A percentile compares a stretch with the other conserved stretches of the same genome.
Conservation (phyloP, 2,797 vertebrate genomes). For the Ciconia nigra region DNA sequence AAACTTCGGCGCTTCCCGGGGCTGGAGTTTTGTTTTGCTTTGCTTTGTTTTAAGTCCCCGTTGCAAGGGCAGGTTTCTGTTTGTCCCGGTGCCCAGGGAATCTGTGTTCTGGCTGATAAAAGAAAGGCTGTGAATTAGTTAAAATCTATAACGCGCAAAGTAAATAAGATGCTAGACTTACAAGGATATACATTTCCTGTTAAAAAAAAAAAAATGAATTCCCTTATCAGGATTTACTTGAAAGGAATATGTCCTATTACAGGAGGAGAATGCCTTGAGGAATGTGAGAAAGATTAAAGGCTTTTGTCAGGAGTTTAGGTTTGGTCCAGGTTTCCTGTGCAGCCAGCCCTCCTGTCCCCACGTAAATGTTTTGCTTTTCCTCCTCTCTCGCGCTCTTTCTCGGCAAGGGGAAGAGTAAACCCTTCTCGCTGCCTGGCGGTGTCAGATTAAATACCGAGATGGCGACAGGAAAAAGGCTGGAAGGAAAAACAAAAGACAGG, state of each 20-base stretch:
- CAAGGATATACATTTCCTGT: constrained; percentile 85
- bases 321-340: constrained; percentile 93
- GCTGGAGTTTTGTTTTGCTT: constrained; percentile 47
- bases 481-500: constrained; percentile 96
- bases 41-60: constrained; percentile 67
- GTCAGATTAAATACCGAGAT: constrained; percentile 99
- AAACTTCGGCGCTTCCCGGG: background rate
- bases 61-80: constrained; percentile 68
- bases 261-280: constrained; percentile 85
- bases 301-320: constrained; percentile 91
- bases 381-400: constrained; percentile 74
- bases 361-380: constrained; percentile 79
- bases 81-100: constrained; percentile 58
- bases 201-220: constrained; percentile 66
- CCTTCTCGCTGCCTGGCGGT: constrained; percentile 92
- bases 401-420: constrained; percentile 90
- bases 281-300: constrained; percentile 92
- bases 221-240: constrained; percentile 93
- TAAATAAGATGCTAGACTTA: constrained; percentile 79
- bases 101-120: constrained; percentile 74
- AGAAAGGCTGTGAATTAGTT: constrained; percentile 73
- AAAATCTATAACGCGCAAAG: constrained; percentile 73
- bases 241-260: constrained; percentile 86
- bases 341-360: constrained; percentile 79
- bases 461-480: constrained; percentile 99